Conservation (phyloP, 2,113 vertebrate species). For the Scalopus aquaticus region DNA sequence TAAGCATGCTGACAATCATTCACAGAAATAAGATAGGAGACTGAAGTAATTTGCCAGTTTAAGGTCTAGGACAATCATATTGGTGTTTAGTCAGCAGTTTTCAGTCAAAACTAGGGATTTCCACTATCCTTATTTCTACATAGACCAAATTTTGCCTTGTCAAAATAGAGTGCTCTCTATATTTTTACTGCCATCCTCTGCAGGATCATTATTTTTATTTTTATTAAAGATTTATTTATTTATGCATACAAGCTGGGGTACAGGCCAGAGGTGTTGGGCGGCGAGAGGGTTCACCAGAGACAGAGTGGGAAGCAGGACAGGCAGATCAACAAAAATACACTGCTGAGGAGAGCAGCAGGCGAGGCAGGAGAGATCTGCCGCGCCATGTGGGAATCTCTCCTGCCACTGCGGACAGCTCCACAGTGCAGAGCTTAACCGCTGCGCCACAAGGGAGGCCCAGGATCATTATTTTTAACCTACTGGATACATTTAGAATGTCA, state of each 20-base stretch:
- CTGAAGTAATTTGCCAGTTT: slow-evolving; percentile 19
- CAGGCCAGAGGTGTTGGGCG: too few relatives aligned
- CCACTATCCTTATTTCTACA: neutral
- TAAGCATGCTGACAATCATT: slow-evolving; percentile 30
- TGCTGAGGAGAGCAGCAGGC: too few relatives aligned
- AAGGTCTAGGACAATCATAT: neutral
- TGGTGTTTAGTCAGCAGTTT: neutral
- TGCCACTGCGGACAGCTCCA: too few relatives aligned
- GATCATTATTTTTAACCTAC: slow-evolving; percentile 60
- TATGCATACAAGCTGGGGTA: too few relatives aligned
- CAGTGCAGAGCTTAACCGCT: too few relatives aligned
- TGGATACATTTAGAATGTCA: slow-evolving; percentile 41
- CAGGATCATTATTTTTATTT: slow-evolving; percentile 62
- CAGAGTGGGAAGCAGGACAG: too few relatives aligned
- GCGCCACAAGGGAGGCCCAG: too few relatives aligned
- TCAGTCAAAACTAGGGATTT: slow-evolving; percentile 10
- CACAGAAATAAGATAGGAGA: neutral
- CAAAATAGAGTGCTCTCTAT: neutral
- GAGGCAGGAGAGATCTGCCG: too few relatives aligned
- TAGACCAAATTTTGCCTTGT: slow-evolving; percentile 2
- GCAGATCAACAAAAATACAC: too few relatives aligned
- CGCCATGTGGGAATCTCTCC: too few relatives aligned
- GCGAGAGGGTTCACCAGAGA: too few relatives aligned
- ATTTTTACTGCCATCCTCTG: slow-evolving; percentile 42
- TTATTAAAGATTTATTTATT: too few relatives aligned